These are phyloP conservation scores for Chelonus insularis DNA, from an alignment of 1,140 invertebrate species.

Conservation along the genomic window DNA sequence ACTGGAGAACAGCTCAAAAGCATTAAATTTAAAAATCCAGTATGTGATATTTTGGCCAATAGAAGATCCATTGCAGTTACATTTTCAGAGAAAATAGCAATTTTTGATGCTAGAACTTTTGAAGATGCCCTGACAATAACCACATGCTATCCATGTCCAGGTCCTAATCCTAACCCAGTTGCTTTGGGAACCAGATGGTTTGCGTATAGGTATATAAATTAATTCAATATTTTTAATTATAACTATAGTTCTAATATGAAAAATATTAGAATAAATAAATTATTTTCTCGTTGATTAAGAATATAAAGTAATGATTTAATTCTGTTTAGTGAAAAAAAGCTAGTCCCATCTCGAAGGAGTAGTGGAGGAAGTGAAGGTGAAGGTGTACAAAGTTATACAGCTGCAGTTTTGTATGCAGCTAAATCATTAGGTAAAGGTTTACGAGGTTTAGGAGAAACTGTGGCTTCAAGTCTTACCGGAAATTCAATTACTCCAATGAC, in stretches of 20 bases:
- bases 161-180: conserved; percentile 84
- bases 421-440: conserved; percentile 86
- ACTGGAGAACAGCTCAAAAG: conserved; percentile 86
- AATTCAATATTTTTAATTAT: neutral
- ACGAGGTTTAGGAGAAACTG: conserved; percentile 88
- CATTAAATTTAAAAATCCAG: conserved; percentile 89
- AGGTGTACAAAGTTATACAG: conserved; percentile 88
- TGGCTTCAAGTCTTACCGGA: conserved; percentile 86
- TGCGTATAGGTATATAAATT: conserved; percentile 62
- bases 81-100: conserved; percentile 86
- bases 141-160: conserved; percentile 86
- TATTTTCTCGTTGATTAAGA: too few relatives aligned
- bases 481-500: conserved; percentile 53
- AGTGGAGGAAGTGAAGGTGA: conserved; percentile 80
- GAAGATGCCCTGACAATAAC: conserved; percentile 86
- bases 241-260: too few relatives aligned
- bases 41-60: conserved; percentile 86
- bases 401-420: conserved; percentile 92
- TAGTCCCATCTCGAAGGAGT: conserved; percentile 80
- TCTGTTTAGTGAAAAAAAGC: conserved; percentile 79
- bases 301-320: too few relatives aligned
- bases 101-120: conserved; percentile 87
- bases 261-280: too few relatives aligned
- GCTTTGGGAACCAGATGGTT: conserved; percentile 82
- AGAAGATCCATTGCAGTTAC: conserved; percentile 80